Evolutionary conservation across 2,797 vertebrate genomes (phyloP).

Genomic region (Prunella strophiata): DNA sequence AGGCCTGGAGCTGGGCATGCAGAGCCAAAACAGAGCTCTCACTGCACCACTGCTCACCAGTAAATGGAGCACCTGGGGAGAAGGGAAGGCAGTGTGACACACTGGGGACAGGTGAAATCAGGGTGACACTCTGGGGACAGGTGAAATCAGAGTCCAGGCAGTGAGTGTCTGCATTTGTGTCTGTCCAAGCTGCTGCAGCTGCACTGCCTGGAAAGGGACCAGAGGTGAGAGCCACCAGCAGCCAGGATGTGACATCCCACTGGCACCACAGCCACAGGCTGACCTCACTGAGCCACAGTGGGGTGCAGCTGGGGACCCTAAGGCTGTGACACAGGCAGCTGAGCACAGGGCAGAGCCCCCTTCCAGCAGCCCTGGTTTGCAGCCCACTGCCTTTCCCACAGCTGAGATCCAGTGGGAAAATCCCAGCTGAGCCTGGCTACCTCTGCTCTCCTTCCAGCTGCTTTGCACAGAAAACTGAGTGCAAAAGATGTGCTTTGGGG

Average conservation of each 20-base stretch:
- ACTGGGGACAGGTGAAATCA: neutral
- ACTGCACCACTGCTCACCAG: neutral
- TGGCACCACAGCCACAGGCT: neutral
- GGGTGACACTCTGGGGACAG: neutral
- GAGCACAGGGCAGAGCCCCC: neutral
- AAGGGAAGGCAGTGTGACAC: neutral
- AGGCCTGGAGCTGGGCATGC: neutral
- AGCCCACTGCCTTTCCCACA: neutral
- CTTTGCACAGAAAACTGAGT: neutral
- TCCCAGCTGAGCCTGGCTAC: fast-evolving
- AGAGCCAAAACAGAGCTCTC: neutral
- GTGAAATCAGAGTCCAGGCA: neutral
- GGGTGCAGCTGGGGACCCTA: fast-evolving
- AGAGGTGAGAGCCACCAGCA: neutral
- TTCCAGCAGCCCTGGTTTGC: neutral
- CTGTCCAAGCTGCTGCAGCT: neutral
- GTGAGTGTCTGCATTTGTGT: fast-evolving
- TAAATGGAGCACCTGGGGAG: neutral
- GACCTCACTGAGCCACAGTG: fast-evolving
- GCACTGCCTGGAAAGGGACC: neutral
- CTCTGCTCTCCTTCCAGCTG: neutral
- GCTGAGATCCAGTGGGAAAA: neutral
- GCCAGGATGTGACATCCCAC: neutral
- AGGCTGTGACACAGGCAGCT: neutral
- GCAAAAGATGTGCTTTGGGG: neutral